Conservation (phyloP, 1,140 invertebrate genomes). For the Dinoponera quadriceps region DNA sequence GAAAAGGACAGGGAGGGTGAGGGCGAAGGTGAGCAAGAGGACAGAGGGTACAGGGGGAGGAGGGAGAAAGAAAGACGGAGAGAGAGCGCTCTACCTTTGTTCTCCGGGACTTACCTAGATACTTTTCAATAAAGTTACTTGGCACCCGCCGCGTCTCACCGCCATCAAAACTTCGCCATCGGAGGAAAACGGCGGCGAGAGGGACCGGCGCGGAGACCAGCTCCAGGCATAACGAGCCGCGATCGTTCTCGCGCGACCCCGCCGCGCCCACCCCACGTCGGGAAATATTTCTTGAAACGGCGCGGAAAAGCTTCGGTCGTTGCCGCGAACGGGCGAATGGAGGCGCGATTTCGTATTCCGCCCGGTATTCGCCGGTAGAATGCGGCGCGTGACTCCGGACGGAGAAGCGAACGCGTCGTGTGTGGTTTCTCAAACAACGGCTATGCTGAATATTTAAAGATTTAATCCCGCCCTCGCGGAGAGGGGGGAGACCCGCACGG, state of each 20-base stretch:
- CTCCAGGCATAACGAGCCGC: conserved; percentile 33
- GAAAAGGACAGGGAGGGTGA: neutral
- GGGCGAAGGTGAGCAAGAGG: conserved; percentile 8
- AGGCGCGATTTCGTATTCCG: conserved; percentile 63
- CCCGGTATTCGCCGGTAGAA: conserved; percentile 51
- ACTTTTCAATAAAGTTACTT: conserved; percentile 76
- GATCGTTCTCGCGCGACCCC: conserved; percentile 31
- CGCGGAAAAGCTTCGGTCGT: conserved; percentile 13
- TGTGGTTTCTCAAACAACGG: conserved; percentile 41
- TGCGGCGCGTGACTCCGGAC: conserved; percentile 54
- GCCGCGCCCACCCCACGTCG: neutral
- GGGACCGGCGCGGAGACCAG: neutral
- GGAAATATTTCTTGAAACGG: conserved; percentile 58
- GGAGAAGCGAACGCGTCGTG: conserved; percentile 13
- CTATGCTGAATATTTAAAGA: conserved; percentile 60
- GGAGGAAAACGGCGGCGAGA: conserved; percentile 28
- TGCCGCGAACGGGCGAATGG: conserved; percentile 12
- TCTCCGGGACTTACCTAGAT: conserved; percentile 71
- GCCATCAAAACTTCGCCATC: conserved; percentile 66
- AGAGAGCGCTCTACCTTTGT: conserved; percentile 62
- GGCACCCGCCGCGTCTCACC: conserved; percentile 49
- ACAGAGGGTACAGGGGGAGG: neutral
- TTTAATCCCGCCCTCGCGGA: conserved; percentile 44
- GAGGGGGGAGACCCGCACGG: conserved; percentile 29
- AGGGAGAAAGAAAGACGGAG: conserved; percentile 1